Percentiles rank a stretch among this genome's conserved stretches.
Conservation (phyloP, 2,888 invertebrate species). For the Drymonia ruficornis region DNA sequence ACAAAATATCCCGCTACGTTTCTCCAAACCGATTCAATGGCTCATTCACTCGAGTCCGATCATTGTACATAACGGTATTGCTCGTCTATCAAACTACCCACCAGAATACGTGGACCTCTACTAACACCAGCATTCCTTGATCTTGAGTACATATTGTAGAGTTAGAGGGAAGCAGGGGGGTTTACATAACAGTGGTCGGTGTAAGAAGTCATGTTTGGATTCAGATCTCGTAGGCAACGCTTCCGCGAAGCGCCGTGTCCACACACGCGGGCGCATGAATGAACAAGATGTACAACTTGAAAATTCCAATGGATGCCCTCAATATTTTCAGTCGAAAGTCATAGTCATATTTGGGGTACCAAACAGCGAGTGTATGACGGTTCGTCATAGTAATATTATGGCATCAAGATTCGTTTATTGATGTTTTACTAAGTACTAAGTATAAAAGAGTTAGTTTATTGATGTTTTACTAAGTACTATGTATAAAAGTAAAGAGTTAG, state of each 20-base stretch:
- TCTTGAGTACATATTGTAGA: background rate
- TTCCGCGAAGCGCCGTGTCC: constrained; percentile 49
- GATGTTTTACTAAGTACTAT: no score
- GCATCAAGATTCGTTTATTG: no score
- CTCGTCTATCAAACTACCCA: constrained; percentile 46
- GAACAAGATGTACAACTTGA: constrained; percentile 35
- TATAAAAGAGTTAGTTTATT: no score
- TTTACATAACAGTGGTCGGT: constrained; percentile 8
- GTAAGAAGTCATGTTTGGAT: constrained; percentile 57
- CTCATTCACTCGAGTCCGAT: constrained; percentile 48
- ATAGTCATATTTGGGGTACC: background rate
- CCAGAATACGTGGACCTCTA: background rate
- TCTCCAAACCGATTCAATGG: constrained; percentile 52
- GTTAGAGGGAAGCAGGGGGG: background rate
- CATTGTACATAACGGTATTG: constrained; percentile 48
- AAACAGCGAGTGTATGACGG: background rate
- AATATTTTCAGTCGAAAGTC: constrained; percentile 5
- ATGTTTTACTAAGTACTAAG: no score
- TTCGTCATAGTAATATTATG: no score
- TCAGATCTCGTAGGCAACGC: constrained; percentile 49
- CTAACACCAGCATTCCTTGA: background rate
- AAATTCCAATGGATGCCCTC: constrained; percentile 14
- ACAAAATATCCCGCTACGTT: constrained; percentile 39
- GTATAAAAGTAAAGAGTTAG: no score
- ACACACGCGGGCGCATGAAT: constrained; percentile 6